These are phyloP conservation scores for Lydus trimaculatus DNA, from an alignment of 2,888 invertebrate genomes.

Conservation along the genomic window DNA sequence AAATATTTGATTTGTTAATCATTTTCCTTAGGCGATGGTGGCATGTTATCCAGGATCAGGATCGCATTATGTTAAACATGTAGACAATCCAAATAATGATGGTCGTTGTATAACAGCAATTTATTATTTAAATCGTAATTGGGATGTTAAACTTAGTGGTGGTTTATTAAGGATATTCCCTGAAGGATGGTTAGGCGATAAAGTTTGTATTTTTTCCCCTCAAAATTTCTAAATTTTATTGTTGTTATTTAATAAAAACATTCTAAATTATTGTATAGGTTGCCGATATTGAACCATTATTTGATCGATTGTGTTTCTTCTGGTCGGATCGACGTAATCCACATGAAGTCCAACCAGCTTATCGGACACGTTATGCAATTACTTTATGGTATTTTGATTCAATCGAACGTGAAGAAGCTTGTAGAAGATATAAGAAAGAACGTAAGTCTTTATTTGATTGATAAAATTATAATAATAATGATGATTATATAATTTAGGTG, in stretches of 20 bases:
- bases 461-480: not conserved
- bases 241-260: no score
- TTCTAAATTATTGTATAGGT: conserved; percentile 51
- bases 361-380: conserved; percentile 87
- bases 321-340: conserved; percentile 98
- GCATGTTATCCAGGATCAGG: conserved; percentile 97
- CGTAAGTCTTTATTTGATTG: conserved; percentile 54
- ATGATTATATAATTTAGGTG: conserved; percentile 12
- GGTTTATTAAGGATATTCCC: conserved; percentile 94
- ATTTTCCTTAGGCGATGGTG: conserved; percentile 91
- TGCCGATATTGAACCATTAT: conserved; percentile 91
- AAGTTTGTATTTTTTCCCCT: conserved; percentile 60
- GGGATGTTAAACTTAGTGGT: conserved; percentile 85
- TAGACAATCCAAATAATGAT: conserved; percentile 97
- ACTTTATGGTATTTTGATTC: conserved; percentile 94
- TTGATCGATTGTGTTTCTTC: conserved; percentile 94
- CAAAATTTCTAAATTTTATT: not conserved
- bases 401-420: conserved; percentile 79
- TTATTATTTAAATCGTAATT: conserved; percentile 95
- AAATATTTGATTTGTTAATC: not conserved
- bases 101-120: conserved; percentile 97
- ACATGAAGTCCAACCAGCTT: conserved; percentile 95
- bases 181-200: conserved; percentile 76
- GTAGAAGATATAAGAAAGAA: conserved; percentile 66
- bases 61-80: conserved; percentile 95